These are phyloP conservation scores for Dermatemys mawii DNA, from an alignment of 2,113 vertebrate species.

Conservation along the genomic window DNA sequence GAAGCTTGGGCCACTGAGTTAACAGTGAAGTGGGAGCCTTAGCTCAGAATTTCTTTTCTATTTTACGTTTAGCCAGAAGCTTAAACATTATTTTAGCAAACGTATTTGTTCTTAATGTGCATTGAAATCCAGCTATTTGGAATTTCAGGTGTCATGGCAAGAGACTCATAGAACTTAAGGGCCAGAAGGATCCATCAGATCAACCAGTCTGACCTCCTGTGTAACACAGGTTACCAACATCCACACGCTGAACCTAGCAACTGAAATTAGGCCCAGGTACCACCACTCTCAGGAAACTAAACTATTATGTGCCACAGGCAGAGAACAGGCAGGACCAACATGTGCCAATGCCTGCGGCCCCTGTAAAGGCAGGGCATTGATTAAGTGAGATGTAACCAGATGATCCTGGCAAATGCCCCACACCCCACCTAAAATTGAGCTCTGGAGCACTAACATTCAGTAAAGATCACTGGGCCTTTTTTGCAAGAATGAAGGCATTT, in stretches of 20 bases:
- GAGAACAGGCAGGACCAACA: neutral
- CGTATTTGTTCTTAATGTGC: neutral
- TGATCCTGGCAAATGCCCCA: neutral
- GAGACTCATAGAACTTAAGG: neutral
- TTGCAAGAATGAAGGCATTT: neutral
- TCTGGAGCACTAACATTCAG: neutral
- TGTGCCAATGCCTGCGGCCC: neutral
- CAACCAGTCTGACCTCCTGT: neutral
- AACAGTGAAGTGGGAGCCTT: neutral
- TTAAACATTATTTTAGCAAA: neutral
- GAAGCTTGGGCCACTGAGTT: accelerated
- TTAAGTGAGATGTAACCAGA: neutral
- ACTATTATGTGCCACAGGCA: neutral
- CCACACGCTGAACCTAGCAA: neutral
- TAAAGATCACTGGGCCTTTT: neutral
- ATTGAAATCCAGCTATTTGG: neutral
- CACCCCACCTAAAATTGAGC: neutral
- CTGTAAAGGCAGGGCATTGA: neutral
- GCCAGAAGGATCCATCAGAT: neutral
- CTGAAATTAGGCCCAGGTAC: neutral
- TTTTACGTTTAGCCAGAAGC: neutral
- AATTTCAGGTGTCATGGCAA: neutral
- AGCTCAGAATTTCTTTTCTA: neutral
- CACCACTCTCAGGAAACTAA: neutral
- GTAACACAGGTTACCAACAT: neutral